These are phyloP conservation scores for Zelostemma sp. DNA, from an alignment of 1,140 invertebrate species.

Conservation along the genomic window DNA sequence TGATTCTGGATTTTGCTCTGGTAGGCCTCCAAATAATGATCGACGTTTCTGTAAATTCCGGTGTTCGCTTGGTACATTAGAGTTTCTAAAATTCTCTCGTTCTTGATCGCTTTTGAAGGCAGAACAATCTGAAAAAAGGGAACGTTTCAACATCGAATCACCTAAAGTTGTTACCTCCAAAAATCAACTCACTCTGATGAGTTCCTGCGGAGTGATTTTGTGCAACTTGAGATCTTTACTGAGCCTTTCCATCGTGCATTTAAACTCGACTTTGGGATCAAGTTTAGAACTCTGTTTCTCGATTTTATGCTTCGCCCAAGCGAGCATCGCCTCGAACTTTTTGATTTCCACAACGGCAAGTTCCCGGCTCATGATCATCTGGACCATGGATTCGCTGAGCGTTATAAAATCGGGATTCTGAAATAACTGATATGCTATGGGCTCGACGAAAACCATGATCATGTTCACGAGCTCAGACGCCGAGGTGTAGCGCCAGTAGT, in stretches of 20 bases:
- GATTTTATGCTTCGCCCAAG: slow-evolving; percentile 89
- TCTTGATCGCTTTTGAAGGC: slow-evolving; percentile 93
- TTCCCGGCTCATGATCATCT: slow-evolving; percentile 92
- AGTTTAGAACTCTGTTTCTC: slow-evolving; percentile 71
- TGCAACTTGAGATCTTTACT: slow-evolving; percentile 90
- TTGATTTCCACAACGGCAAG: slow-evolving; percentile 89
- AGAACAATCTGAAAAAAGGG: slow-evolving; percentile 83
- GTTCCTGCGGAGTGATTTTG: slow-evolving; percentile 91
- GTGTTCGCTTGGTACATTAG: slow-evolving; percentile 94
- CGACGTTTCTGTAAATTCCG: slow-evolving; percentile 92
- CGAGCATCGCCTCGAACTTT: slow-evolving; percentile 94
- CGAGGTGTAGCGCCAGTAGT: slow-evolving; percentile 95
- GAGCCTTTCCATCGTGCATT: slow-evolving; percentile 91
- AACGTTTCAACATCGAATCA: too few species aligned
- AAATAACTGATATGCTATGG: slow-evolving; percentile 85
- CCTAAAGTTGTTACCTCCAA: too few species aligned
- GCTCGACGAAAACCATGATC: slow-evolving; percentile 92
- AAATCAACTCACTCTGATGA: slow-evolving; percentile 80
- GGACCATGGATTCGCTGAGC: slow-evolving; percentile 93
- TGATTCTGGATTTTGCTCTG: slow-evolving; percentile 87
- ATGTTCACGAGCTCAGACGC: slow-evolving; percentile 94
- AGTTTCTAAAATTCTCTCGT: slow-evolving; percentile 92
- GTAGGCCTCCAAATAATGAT: slow-evolving; percentile 88
- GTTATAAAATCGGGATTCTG: slow-evolving; percentile 86
- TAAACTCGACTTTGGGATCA: slow-evolving; percentile 77